Percentiles rank a stretch among this genome's conserved stretches.
phyloP scores from a whole-genome alignment of 1,140 invertebrate species.

The Calliphora vicina region DNA sequence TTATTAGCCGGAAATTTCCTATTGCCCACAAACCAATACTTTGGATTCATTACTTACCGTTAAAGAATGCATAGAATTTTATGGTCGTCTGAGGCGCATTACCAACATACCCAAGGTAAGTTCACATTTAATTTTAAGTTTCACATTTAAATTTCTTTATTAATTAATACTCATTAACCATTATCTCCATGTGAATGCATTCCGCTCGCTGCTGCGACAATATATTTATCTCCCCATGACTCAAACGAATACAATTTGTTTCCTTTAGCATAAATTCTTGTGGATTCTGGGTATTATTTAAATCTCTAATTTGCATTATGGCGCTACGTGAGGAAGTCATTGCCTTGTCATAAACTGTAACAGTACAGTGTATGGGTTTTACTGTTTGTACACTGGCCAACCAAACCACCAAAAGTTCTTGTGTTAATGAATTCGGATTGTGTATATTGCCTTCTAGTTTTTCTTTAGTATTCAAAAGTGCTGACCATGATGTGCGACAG shows the following conservation, averaged over 20 bases:
- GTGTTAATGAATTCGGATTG: background rate
- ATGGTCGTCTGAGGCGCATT: conserved; percentile 66
- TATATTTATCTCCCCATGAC: conserved; percentile 39
- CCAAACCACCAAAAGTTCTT: conserved; percentile 39
- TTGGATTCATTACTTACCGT: conserved; percentile 77
- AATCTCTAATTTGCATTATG: conserved; percentile 33
- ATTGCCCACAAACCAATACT: conserved; percentile 87
- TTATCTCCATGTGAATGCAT: conserved; percentile 38
- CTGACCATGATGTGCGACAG: conserved; percentile 36
- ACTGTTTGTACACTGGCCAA: conserved; percentile 39
- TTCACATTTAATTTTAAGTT: background rate
- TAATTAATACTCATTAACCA: conserved; percentile 37
- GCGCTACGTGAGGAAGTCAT: conserved; percentile 36
- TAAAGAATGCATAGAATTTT: conserved; percentile 65
- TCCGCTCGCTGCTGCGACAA: conserved; percentile 29
- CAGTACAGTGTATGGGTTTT: conserved; percentile 38
- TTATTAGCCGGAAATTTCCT: conserved; percentile 64
- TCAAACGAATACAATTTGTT: conserved; percentile 38
- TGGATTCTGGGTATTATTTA: conserved; percentile 37
- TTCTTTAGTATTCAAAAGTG: conserved; percentile 27
- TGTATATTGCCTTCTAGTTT: conserved; percentile 20
- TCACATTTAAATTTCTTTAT: no score
- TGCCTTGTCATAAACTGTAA: conserved; percentile 37
- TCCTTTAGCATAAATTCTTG: conserved; percentile 37
- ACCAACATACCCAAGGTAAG: conserved; percentile 61